phyloP scores from a whole-genome alignment of 2,888 invertebrate genomes.

The Auanema freiburgensis region DNA sequence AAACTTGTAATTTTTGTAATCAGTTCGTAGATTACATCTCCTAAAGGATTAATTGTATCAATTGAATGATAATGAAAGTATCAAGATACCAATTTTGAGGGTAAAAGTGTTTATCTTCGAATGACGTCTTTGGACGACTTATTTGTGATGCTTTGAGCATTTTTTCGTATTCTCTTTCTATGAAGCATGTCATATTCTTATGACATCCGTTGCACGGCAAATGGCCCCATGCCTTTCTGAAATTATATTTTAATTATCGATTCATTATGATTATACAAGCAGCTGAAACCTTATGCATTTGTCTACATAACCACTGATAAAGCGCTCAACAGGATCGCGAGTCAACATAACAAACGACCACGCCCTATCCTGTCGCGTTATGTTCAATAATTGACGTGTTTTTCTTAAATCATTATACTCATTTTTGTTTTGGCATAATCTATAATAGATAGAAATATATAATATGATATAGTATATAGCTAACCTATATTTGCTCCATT shows the following conservation, averaged over 20 bases:
- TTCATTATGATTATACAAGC: neutral
- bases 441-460: conserved; percentile 19
- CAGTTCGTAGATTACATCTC: conserved; percentile 48
- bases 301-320: conserved; percentile 59
- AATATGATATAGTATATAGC: conserved; percentile 8
- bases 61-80: no score
- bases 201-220: conserved; percentile 57
- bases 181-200: conserved; percentile 59
- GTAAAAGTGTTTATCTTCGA: conserved; percentile 58
- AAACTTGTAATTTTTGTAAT: conserved; percentile 35
- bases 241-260: conserved; percentile 12
- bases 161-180: conserved; percentile 50
- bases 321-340: conserved; percentile 56
- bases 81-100: conserved; percentile 58
- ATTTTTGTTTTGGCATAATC: conserved; percentile 48
- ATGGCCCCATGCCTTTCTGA: conserved; percentile 33
- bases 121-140: conserved; percentile 32
- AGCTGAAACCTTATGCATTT: conserved; percentile 52
- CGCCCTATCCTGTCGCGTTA: conserved; percentile 18
- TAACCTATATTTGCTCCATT: conserved; percentile 29
- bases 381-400: conserved; percentile 24
- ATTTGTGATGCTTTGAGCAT: conserved; percentile 38
- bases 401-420: conserved; percentile 27
- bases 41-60: conserved; percentile 29
- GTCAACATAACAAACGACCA: conserved; percentile 50